Evolutionary conservation across 2,113 vertebrate genomes (phyloP), one percentile per base, ranked within the genome.

Genomic region (Guaruba guarouba): DNA sequence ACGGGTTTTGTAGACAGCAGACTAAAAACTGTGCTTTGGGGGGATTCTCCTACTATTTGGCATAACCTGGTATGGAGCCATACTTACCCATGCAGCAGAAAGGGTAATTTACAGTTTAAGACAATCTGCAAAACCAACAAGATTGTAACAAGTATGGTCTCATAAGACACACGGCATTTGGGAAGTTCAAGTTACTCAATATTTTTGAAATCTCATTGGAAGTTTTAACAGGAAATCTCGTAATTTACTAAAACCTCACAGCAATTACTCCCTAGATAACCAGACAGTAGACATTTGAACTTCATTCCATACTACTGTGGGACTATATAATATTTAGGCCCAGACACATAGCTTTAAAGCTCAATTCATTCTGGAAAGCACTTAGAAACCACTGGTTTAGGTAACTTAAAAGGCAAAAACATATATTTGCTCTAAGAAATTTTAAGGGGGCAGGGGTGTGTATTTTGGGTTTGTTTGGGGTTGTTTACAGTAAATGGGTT

Each of bases 1-100:
- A 31, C 1, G 1, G 27, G 19, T 54, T 54, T 43, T 70, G 35
- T 12, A 80, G 10, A 24, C 33, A 66, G 29, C 19, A 82, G 25
- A 51, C 24, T 63, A 12, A 83, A 82, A 77, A 18, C 46, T 33
- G 19, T 17, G 19, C 41, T 73, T 37, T 24, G 19, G 18, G n/a
- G 15, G 37, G 33, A 19, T 17, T 87, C 6, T 59, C 11, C 25
- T 23, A 35, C 17, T 19, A 52, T 31, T 52, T 86, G 54, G 81
- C 77, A 67, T 24, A 91, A 51, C 9, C 35, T 94, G 33, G 25
- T 55, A 71, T 49, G 3, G 2, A 79, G 39, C 28, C n/a, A 81
- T 92, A 96, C 92, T 94, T 84, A 96, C 91, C 95, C 37, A 75
- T 16, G 37, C 13, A 66, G 77, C 37, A 95, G 55, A 79, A 97